Evolutionary conservation across 2,113 vertebrate species (phyloP), one percentile per base, ranked within the genome.

Genomic region (Zootoca vivipara): DNA sequence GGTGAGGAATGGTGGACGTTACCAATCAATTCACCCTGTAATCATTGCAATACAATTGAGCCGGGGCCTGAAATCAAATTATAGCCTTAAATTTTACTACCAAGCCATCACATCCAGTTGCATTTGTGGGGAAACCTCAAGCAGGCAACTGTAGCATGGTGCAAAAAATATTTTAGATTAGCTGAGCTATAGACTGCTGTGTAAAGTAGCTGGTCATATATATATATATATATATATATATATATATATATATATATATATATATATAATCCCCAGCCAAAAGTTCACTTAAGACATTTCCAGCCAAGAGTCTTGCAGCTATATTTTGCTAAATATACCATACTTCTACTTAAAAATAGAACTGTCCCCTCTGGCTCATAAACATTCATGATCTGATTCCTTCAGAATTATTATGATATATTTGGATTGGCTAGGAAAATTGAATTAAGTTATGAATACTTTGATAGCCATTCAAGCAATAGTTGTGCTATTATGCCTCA

Each of bases 391-490:
- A 86, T 77, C 73, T 89, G 35, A 22, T 88, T 83, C 38, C 40
- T 73, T 88, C 73, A 30, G 56, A 0, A 64, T 84, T 80, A 67
- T 91, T 92, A 84, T 86, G 72, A 88, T 78, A 89, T 92, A 89
- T 89, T 92, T 86, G 92, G 90, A 93, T 89, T 91, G 86, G 42
- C 82, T 85, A 89, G 92, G 83, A 85, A 81, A 93, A 93, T 65
- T 83, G 33, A 83, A 91, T 85, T 77, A 92, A 73, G 77, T 26
- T 56, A 77, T 78, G 82, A 82, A 38, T 84, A 22, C 85, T 87
- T 92, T 46, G 40, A 13, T 74, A 85, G 62, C 82, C 80, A 83
- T 46, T 75, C 62, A 73, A 85, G 52, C 40, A 56, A 9, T 83
- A 38, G 38, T 38, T 58, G 3, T 35, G 74, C 6, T n/a, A 77